Conservation (phyloP, 1,140 invertebrate species). For the Trichomalopsis sarcophagae region DNA sequence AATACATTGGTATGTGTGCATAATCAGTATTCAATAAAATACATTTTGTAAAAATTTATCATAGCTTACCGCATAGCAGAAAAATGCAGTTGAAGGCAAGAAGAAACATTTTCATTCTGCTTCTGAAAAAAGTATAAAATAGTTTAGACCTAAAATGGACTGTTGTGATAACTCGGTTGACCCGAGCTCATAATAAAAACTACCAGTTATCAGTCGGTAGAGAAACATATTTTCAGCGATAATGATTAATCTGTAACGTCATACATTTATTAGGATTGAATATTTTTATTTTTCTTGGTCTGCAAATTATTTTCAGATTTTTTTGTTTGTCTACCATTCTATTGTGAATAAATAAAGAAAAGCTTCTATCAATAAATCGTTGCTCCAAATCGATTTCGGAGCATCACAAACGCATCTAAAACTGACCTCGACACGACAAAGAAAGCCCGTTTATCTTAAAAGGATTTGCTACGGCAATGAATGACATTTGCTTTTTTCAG, state of each 20-base stretch:
- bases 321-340: too few species aligned
- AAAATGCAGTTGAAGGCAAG: slow-evolving; percentile 40
- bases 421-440: neutral
- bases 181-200: neutral
- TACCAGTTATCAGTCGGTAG: neutral
- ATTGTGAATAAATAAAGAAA: neutral
- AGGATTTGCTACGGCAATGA: too few species aligned
- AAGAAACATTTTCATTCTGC: slow-evolving; percentile 45
- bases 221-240: neutral
- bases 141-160: neutral
- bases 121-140: slow-evolving; percentile 43
- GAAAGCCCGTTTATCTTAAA: too few species aligned
- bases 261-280: neutral
- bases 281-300: neutral
- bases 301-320: neutral
- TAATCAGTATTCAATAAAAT: neutral
- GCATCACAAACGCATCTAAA: neutral
- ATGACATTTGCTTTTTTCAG: neutral
- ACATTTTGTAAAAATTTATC: neutral
- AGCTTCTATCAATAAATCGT: neutral
- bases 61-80: slow-evolving; percentile 51
- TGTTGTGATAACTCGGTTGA: slow-evolving; percentile 33
- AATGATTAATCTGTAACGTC: neutral
- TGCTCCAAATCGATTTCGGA: neutral
- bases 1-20: neutral